Evolutionary conservation across 1,140 invertebrate genomes (phyloP).

Genomic region (Drosophila pruinosa): DNA sequence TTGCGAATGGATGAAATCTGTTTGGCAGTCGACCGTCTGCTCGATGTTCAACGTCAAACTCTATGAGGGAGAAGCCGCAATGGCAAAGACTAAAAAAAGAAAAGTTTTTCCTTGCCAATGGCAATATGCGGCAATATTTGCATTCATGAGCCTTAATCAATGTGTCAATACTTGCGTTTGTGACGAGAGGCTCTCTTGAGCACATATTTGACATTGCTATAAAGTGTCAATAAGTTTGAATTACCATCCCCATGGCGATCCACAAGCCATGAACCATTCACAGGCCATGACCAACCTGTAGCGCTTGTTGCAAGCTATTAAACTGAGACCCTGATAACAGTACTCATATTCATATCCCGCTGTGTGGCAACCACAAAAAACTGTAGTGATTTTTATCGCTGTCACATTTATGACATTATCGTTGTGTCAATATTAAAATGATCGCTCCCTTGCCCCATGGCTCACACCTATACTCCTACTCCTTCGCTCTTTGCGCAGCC

Average conservation of each 20-base stretch:
- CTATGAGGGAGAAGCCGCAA: conserved; percentile 3
- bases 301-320: conserved; percentile 2
- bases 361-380: conserved; percentile 29
- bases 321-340: conserved; percentile 7
- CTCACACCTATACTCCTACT: conserved; percentile 45
- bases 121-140: conserved; percentile 48
- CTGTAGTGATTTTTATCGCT: conserved; percentile 76
- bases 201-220: conserved; percentile 67
- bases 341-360: neutral
- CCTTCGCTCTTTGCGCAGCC: neutral
- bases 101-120: conserved; percentile 45
- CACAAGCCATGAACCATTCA: neutral
- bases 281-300: conserved; percentile 46
- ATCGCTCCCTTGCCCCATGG: conserved; percentile 48
- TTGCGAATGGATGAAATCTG: conserved; percentile 31
- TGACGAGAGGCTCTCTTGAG: conserved; percentile 35
- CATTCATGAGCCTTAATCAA: conserved; percentile 55
- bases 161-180: conserved; percentile 51
- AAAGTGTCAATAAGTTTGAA: conserved; percentile 58
- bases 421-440: conserved; percentile 66
- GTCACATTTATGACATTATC: conserved; percentile 81
- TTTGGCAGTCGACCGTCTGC: conserved; percentile 11
- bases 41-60: conserved; percentile 21
- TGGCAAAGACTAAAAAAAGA: neutral
- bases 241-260: conserved; percentile 29